Evolutionary conservation across 2,113 vertebrate species (phyloP), one percentile per base, ranked within the genome.

Genomic region (Laticauda colubrina): DNA sequence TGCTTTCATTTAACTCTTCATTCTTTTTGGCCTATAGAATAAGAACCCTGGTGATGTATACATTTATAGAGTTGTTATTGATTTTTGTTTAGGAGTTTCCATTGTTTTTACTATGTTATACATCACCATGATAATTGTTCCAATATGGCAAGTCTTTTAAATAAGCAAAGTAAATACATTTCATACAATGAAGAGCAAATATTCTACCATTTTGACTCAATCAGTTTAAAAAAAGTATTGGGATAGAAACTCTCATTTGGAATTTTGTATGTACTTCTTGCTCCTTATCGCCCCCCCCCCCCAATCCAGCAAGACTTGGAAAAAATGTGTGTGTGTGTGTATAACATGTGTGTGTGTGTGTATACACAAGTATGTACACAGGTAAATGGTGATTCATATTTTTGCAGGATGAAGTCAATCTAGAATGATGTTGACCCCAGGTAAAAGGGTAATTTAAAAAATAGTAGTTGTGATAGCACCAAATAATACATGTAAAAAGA

Each of bases 281-380:
- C 34, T 89, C 18, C 39, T 18, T 24, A n/a, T 24, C 11, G 87
- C 9, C 1, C 0, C 1, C 4, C 1, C 4, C 48, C 53, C 24
- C 34, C 14, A 29, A 64, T 64, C 61, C 61, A 1, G 1, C 4
- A 34, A 23, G 10, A 57, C 18, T 11, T 26, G 26, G 85, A 53
- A 24, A 51, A 23, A 5, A 57, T 54, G 18, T 75, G 0, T 34
- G 0, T n/a, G 12, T 69, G 4, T 29, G 26, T n/a, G 0, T 64
- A 1, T 64, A n/a, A n/a, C n/a, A 4, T n/a, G 10, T 53, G 9
- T 51, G 48, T 51, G 1, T n/a, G 12, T n/a, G 29, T n/a, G 0
- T 69, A 2, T 69, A 51, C 48, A 51, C 48, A 51, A 7, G 11
- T n/a, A 10, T 53, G 51, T 53, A 14, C 14, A 69, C 12, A 69